Evolutionary conservation across 2,113 vertebrate genomes (phyloP).

Genomic region (Podilymbus podiceps): DNA sequence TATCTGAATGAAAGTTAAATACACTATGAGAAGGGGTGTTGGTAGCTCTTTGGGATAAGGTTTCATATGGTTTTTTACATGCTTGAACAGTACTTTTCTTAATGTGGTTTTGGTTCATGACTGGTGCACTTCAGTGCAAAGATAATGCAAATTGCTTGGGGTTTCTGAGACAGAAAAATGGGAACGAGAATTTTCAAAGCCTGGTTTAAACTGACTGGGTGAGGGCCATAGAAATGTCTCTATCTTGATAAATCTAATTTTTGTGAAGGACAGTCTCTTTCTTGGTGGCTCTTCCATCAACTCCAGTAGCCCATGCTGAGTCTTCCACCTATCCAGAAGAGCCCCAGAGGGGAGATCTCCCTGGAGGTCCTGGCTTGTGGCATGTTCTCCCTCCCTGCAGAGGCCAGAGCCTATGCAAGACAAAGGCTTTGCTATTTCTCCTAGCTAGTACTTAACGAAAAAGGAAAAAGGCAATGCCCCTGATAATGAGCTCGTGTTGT

Average conservation of each 20-base stretch:
- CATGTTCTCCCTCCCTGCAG: neutral
- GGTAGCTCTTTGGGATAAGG: neutral
- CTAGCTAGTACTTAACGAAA: neutral
- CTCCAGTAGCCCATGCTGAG: neutral
- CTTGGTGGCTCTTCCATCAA: neutral
- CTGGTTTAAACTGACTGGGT: neutral
- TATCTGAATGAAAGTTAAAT: neutral
- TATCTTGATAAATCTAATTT: neutral
- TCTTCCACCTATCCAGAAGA: neutral
- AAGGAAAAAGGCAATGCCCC: neutral
- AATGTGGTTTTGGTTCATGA: neutral
- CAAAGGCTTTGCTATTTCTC: neutral
- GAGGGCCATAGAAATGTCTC: neutral
- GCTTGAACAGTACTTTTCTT: neutral
- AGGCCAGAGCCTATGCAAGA: neutral
- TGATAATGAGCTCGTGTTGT: neutral
- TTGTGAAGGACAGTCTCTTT: neutral
- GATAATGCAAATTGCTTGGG: neutral
- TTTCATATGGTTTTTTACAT: rapidly evolving
- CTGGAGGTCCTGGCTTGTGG: no score
- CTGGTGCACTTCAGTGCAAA: neutral
- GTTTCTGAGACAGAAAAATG: neutral
- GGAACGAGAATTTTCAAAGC: neutral
- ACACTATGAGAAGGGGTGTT: neutral
- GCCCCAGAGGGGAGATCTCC: neutral